A percentile compares a stretch with the other conserved stretches of the same genome.
phyloP scores from a whole-genome alignment of 2,113 vertebrate species.

The Clarias batrachus region DNA sequence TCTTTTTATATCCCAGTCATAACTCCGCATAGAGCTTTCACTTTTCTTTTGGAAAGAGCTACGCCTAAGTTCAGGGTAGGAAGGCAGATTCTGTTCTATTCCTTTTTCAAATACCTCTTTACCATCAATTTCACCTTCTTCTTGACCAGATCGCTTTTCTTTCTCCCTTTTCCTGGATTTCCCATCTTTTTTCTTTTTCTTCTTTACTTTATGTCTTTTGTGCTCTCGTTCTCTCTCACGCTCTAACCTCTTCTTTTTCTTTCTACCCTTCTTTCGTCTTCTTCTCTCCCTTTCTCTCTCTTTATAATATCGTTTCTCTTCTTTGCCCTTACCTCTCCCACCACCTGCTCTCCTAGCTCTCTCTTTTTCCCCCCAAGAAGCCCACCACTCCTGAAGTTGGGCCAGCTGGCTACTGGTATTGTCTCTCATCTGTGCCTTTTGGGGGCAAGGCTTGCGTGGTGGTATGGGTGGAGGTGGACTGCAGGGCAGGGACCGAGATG shows the following conservation, averaged over 20 bases:
- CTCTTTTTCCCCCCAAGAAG: slow-evolving; percentile 74
- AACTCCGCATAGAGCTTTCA: slow-evolving; percentile 70
- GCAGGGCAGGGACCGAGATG: slow-evolving; percentile 72
- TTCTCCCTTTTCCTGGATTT: slow-evolving; percentile 64
- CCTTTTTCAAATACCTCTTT: slow-evolving; percentile 67
- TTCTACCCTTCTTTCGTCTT: slow-evolving; percentile 73
- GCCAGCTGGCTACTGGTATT: slow-evolving; percentile 68
- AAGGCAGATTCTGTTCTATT: slow-evolving; percentile 65
- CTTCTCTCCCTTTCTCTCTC: slow-evolving; percentile 72
- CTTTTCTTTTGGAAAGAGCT: slow-evolving; percentile 74
- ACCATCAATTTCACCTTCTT: slow-evolving; percentile 65
- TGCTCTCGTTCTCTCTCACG: slow-evolving; percentile 70
- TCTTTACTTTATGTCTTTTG: slow-evolving; percentile 74
- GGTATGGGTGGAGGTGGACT: slow-evolving; percentile 76
- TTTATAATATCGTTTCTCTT: slow-evolving; percentile 71
- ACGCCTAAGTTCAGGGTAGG: slow-evolving; percentile 66
- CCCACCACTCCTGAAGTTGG: slow-evolving; percentile 78
- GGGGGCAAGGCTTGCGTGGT: slow-evolving; percentile 72
- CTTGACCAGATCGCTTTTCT: slow-evolving; percentile 66
- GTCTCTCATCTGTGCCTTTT: slow-evolving; percentile 63
- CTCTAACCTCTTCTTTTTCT: slow-evolving; percentile 75
- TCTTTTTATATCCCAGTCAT: slow-evolving; percentile 70
- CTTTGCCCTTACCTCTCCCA: slow-evolving; percentile 51
- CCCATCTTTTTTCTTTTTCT: slow-evolving; percentile 73
- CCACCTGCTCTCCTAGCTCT: slow-evolving; percentile 46